Evolutionary conservation across 2,888 invertebrate species (phyloP).

Genomic region (Ichneumoninae sp.): DNA sequence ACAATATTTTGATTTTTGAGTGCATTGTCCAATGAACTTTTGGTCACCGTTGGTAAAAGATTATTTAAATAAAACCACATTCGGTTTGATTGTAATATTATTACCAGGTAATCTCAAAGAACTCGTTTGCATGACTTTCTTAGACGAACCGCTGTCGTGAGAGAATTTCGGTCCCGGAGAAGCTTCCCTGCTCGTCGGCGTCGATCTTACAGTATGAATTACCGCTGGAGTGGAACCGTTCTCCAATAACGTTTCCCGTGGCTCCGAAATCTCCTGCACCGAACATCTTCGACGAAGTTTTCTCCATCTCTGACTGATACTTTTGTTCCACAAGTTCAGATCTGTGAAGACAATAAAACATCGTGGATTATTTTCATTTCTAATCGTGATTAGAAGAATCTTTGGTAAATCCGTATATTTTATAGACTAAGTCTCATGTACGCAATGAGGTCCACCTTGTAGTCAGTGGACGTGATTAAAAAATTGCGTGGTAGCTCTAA

Average conservation of each 20-base stretch:
- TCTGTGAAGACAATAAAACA: conserved; percentile 85
- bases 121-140: conserved; percentile 81
- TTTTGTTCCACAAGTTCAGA: conserved; percentile 89
- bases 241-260: conserved; percentile 85
- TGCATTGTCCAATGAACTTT: not conserved
- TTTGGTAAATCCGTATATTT: not conserved
- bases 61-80: not conserved
- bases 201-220: conserved; percentile 79
- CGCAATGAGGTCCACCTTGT: no score
- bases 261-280: conserved; percentile 85
- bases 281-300: conserved; percentile 90
- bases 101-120: conserved; percentile 85
- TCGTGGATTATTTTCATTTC: not conserved
- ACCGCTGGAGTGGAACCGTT: conserved; percentile 80
- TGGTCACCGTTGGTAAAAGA: not conserved
- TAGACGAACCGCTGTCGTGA: conserved; percentile 78
- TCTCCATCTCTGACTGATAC: conserved; percentile 91
- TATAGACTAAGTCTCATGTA: not conserved
- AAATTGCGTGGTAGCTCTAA: no score
- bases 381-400: not conserved
- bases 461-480: no score
- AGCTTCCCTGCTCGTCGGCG: conserved; percentile 81
- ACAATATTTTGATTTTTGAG: not conserved
- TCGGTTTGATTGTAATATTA: conserved; percentile 11
- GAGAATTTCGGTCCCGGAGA: conserved; percentile 80